Conservation (phyloP, 1,140 invertebrate species). For the Babylonia areolata region DNA sequence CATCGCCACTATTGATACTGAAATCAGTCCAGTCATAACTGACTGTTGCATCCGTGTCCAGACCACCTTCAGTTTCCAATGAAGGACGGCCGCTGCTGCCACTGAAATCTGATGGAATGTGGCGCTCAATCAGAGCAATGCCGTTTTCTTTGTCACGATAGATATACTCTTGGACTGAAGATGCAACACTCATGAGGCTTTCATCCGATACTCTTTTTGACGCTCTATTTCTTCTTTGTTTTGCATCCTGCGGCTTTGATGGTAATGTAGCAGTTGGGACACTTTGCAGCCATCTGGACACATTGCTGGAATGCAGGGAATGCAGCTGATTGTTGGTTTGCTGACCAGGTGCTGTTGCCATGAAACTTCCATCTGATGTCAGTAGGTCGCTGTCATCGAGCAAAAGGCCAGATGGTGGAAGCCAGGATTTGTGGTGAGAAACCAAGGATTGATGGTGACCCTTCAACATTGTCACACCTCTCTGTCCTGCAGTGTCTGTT, state of each 20-base stretch:
- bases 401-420: constrained; percentile 15
- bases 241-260: neutral
- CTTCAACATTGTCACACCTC: neutral
- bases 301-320: neutral
- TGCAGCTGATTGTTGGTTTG: too few species aligned
- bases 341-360: neutral
- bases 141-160: constrained; percentile 67
- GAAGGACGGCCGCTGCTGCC: constrained; percentile 54
- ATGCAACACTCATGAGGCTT: constrained; percentile 41
- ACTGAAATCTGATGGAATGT: constrained; percentile 61
- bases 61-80: constrained; percentile 54
- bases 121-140: constrained; percentile 61
- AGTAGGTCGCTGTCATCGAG: constrained; percentile 42
- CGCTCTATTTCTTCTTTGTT: neutral
- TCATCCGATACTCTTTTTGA: constrained; percentile 41
- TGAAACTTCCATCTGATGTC: constrained; percentile 49
- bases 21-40: constrained; percentile 62
- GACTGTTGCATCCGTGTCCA: constrained; percentile 58
- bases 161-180: constrained; percentile 57
- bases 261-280: neutral
- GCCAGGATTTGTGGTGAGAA: constrained; percentile 11
- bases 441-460: neutral
- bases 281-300: constrained; percentile 24
- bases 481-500: neutral
- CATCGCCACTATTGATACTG: neutral